Conservation (phyloP, 2,888 invertebrate genomes). For the Phasia obesa region DNA sequence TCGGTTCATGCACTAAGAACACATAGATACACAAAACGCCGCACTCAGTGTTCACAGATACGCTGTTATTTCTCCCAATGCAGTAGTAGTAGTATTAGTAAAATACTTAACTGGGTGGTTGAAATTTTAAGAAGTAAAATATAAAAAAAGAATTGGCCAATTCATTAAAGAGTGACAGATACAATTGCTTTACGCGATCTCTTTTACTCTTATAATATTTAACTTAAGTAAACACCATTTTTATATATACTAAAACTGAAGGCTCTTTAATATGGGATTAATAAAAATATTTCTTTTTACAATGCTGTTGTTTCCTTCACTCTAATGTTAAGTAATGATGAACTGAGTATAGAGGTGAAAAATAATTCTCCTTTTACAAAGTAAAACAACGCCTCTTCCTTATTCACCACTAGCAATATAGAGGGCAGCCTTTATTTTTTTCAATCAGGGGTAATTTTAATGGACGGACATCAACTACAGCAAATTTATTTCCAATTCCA, state of each 20-base stretch:
- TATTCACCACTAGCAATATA: not conserved
- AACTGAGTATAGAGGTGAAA: conserved; percentile 32
- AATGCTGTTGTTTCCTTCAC: not conserved
- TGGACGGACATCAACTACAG: conserved; percentile 21
- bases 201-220: not conserved
- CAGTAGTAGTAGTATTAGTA: not conserved
- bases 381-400: conserved; percentile 49
- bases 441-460: conserved; percentile 37
- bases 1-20: conserved; percentile 70
- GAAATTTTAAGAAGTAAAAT: conserved; percentile 8
- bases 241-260: conserved; percentile 31
- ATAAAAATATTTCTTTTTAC: not conserved
- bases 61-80: conserved; percentile 37
- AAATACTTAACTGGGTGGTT: conserved; percentile 40
- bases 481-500: conserved; percentile 19
- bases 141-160: not conserved
- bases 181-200: not conserved
- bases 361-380: conserved; percentile 34
- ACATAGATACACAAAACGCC: conserved; percentile 24
- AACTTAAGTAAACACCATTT: conserved; percentile 53
- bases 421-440: accelerated
- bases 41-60: conserved; percentile 45
- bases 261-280: not conserved
- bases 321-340: not conserved
- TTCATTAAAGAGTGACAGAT: not conserved